Conservation (phyloP, 2,888 invertebrate genomes). For the Lasioglossum zephyrum region DNA sequence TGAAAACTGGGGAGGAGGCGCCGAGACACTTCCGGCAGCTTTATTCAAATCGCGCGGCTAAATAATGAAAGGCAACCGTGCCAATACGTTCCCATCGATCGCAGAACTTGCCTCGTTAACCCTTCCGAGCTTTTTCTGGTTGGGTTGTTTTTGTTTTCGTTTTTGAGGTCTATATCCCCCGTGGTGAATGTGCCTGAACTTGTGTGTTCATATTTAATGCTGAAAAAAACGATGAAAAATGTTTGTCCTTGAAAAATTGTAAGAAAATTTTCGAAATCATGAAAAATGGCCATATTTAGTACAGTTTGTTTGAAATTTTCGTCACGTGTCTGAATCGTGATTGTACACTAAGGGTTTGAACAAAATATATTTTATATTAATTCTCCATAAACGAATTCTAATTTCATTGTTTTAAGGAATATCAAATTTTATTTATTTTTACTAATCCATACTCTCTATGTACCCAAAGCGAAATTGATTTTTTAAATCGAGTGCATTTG, state of each 20-base stretch:
- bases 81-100: conserved; percentile 39
- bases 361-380: too few species aligned
- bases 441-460: background rate
- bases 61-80: conserved; percentile 48
- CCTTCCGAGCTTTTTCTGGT: background rate
- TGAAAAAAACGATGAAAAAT: background rate
- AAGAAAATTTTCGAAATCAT: background rate
- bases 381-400: too few species aligned
- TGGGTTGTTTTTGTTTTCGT: too few species aligned
- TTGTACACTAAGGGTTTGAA: too few species aligned
- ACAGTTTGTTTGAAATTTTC: too few species aligned
- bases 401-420: too few species aligned
- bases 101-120: conserved; percentile 46
- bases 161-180: background rate
- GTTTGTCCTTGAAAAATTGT: background rate
- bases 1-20: background rate
- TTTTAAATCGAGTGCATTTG: background rate
- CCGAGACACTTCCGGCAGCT: conserved; percentile 44
- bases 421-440: too few species aligned
- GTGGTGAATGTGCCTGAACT: background rate
- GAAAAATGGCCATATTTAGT: too few species aligned
- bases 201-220: background rate
- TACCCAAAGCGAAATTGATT: background rate
- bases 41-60: conserved; percentile 60
- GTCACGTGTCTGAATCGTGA: too few species aligned